These are phyloP conservation scores for Strix uralensis DNA, from an alignment of 2,113 vertebrate species.

Conservation along the genomic window DNA sequence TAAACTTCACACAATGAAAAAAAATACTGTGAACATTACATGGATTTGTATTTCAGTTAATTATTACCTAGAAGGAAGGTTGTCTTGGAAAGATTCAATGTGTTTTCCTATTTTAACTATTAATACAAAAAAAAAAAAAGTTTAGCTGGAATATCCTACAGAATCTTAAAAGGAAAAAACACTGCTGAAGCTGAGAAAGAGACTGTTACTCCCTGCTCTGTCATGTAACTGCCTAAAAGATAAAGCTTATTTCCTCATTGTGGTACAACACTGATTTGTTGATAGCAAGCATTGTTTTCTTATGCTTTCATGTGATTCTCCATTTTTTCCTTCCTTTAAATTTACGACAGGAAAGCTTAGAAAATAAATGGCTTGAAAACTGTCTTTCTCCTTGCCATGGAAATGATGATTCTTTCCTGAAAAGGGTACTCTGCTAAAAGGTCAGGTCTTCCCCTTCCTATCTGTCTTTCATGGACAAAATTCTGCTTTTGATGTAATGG, in stretches of 20 bases:
- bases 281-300: not conserved
- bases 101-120: not conserved
- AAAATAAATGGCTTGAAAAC: not conserved
- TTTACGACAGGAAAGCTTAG: not conserved
- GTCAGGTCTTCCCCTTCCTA: constrained; percentile 6
- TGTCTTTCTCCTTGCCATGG: not conserved
- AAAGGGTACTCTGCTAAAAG: constrained; percentile 26
- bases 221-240: not conserved
- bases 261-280: not conserved
- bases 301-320: not conserved
- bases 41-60: not conserved
- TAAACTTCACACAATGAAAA: not conserved
- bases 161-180: not conserved
- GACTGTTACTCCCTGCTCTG: not conserved
- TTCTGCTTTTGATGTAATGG: constrained; percentile 17
- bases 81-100: not conserved
- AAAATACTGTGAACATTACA: not conserved
- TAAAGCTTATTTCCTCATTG: not conserved
- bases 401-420: not conserved
- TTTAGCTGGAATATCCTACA: not conserved
- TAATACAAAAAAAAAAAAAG: not conserved
- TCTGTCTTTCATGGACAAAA: constrained; percentile 41
- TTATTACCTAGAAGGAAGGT: not conserved
- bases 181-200: not conserved
- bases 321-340: not conserved